Percentiles rank a stretch among this genome's conserved stretches.
Evolutionary conservation across 2,888 invertebrate genomes (phyloP).

Genomic region (Nomada fabriciana): DNA sequence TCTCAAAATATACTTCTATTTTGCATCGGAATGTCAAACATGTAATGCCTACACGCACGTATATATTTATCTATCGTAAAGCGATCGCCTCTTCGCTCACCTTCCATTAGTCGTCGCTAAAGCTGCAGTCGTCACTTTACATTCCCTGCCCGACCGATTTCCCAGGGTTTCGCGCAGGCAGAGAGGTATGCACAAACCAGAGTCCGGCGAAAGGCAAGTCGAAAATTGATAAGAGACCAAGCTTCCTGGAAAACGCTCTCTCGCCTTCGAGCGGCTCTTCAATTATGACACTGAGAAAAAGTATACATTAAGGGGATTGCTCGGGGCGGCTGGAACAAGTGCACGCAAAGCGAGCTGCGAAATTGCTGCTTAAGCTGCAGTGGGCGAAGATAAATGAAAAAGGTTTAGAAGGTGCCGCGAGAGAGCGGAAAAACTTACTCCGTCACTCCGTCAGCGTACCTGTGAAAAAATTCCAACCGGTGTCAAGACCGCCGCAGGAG

Average conservation of each 20-base stretch:
- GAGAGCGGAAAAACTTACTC: constrained; percentile 13
- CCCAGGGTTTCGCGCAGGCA: too few relatives aligned
- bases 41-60: background rate
- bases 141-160: too few relatives aligned
- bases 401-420: constrained; percentile 47
- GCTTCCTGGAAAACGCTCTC: constrained; percentile 43
- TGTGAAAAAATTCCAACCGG: constrained; percentile 38
- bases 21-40: background rate
- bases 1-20: too few relatives aligned
- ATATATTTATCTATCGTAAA: too few relatives aligned
- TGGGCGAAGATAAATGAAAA: constrained; percentile 70
- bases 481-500: constrained; percentile 8
- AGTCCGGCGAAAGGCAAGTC: constrained; percentile 37
- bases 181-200: constrained; percentile 14
- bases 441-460: constrained; percentile 21
- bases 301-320: constrained; percentile 72
- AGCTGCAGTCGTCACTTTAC: too few relatives aligned
- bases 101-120: too few relatives aligned
- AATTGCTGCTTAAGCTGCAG: constrained; percentile 70
- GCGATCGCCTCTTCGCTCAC: too few relatives aligned
- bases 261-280: constrained; percentile 53
- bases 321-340: constrained; percentile 59
- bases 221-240: constrained; percentile 58
- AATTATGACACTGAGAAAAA: constrained; percentile 73
- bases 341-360: constrained; percentile 61